These are phyloP conservation scores for Varanus salvator DNA, from an alignment of 2,113 vertebrate genomes.

Conservation along the genomic window DNA sequence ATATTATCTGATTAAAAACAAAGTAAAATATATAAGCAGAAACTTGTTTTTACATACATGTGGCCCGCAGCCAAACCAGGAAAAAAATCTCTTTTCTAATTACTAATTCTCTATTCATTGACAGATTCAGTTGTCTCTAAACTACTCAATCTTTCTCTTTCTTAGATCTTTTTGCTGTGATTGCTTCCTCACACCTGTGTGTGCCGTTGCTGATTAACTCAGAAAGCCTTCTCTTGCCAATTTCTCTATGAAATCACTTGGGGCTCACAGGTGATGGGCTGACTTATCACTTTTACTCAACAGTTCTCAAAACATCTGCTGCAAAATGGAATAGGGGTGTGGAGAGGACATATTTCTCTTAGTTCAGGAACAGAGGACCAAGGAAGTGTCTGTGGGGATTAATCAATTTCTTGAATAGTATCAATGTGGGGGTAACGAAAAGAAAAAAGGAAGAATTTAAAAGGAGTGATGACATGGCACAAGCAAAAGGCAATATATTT, in stretches of 20 bases:
- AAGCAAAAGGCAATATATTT: constrained; percentile 62
- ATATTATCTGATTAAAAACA: too few relatives aligned
- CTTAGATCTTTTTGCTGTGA: neutral
- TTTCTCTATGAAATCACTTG: constrained; percentile 1
- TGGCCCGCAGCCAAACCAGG: neutral
- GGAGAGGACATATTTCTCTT: neutral
- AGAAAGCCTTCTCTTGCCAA: constrained; percentile 38
- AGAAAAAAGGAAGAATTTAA: constrained; percentile 46
- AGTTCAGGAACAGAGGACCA: constrained; percentile 30
- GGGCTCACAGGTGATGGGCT: constrained; percentile 36
- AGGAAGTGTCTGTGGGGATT: constrained; percentile 30
- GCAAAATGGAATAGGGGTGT: constrained; percentile 26
- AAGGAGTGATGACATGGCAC: constrained; percentile 54
- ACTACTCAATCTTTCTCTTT: neutral
- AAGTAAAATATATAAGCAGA: neutral
- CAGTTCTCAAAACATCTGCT: constrained; percentile 10
- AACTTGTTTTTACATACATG: neutral
- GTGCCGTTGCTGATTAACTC: constrained; percentile 53
- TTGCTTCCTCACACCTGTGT: constrained; percentile 40
- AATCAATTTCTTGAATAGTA: constrained; percentile 50
- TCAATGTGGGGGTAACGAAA: constrained; percentile 29
- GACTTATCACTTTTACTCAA: constrained; percentile 20
- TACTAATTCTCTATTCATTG: neutral
- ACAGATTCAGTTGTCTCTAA: constrained; percentile 1
- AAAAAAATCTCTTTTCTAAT: neutral